Evolutionary conservation across 1,140 invertebrate species (phyloP), one percentile per base, ranked within the genome.

Genomic region (Eurosta solidaginis): DNA sequence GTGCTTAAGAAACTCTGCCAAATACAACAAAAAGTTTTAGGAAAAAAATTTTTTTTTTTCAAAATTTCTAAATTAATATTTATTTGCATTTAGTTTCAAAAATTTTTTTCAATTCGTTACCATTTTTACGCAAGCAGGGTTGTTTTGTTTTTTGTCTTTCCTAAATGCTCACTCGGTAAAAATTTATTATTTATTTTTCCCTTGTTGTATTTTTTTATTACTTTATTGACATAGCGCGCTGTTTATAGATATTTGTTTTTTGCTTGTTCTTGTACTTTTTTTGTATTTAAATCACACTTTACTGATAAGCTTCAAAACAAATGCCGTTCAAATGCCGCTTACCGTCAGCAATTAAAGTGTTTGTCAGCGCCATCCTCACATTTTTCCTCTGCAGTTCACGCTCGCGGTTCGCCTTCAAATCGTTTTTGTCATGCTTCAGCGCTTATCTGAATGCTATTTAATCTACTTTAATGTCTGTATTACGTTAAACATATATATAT

Each of bases 221-320:
- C 7, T 68, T n/a, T n/a, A n/a, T n/a, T n/a, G n/a, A n/a, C n/a
- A n/a, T n/a, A n/a, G n/a, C n/a, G n/a, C n/a, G n/a, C n/a, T n/a
- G 12, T 68, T 40, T 68, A 68, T 68, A 40, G 59, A 9, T 68
- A 68, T 68, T 68, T 68, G 59, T 40, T 68, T 68, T 20, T 68
- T 40, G 54, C 33, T 33, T 59, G 14, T 52, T 52, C 20, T 22
- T 25, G 9, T 49, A 17, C n/a, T 7, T 3, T 9, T 12, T 14
- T 47, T 47, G 6, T 22, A 29, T 40, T 40, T 68, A 33, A 20
- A 68, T 42, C 59, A 68, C 59, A 68, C 33, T 68, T 20, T 22
- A n/a, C 59, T 68, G 59, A 68, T 68, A 68, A 68, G 59, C 59
- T 68, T 68, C 59, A 68, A 40, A 68, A 68, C 59, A 68, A 68